These are phyloP conservation scores for Lagenorhynchus albirostris DNA, from an alignment of 2,113 vertebrate species.

Conservation along the genomic window DNA sequence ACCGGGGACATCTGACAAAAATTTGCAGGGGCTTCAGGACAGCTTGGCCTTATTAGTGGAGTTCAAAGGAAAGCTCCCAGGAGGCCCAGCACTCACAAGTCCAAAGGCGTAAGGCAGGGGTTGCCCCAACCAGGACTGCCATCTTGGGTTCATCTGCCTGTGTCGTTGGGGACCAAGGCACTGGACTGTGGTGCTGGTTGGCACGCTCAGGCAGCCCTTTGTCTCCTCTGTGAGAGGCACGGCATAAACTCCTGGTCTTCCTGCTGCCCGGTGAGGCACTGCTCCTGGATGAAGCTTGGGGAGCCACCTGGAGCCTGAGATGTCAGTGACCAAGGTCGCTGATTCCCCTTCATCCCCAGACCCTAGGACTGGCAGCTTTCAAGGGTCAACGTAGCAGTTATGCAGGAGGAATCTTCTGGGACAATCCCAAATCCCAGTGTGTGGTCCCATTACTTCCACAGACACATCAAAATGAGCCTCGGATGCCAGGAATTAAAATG, in stretches of 20 bases:
- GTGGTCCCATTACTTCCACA: background rate
- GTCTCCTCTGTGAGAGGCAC: background rate
- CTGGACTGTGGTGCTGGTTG: background rate
- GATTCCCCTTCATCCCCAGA: background rate
- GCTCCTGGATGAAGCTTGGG: background rate
- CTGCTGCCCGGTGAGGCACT: background rate
- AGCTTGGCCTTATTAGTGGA: background rate
- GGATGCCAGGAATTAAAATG: background rate
- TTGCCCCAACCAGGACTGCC: background rate
- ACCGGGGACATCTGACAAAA: slow-evolving; percentile 60
- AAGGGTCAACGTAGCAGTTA: background rate
- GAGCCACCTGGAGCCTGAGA: background rate
- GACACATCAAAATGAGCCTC: background rate
- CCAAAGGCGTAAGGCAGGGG: background rate
- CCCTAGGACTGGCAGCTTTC: background rate
- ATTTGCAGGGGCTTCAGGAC: slow-evolving; percentile 17
- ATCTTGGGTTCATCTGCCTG: background rate
- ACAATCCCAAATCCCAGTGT: background rate
- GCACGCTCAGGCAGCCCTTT: background rate
- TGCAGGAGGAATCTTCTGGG: background rate
- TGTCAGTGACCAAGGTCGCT: background rate
- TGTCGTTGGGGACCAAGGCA: background rate
- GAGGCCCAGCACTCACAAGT: background rate
- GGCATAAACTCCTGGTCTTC: background rate
- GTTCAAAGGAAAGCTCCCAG: slow-evolving; percentile 42